Percentiles rank a stretch among this genome's conserved stretches.
Conservation (phyloP, 2,797 vertebrate species). For the Varecia variegata region DNA sequence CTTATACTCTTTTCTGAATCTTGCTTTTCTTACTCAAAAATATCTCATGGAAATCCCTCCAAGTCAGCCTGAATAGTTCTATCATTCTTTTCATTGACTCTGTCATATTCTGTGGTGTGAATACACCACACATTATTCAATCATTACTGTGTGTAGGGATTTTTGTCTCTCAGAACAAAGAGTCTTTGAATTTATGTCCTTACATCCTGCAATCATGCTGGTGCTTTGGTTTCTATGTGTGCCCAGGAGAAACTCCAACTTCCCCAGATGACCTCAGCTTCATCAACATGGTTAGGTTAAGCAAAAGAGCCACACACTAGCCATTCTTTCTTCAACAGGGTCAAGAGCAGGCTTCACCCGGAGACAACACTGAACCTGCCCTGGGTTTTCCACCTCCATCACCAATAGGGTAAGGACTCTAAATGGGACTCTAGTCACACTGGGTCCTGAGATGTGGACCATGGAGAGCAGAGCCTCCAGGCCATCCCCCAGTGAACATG, state of each 20-base stretch:
- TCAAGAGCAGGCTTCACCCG: background rate
- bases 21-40: background rate
- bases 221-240: background rate
- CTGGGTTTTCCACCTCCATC: background rate
- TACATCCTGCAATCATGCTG: background rate
- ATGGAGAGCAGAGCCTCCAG: background rate
- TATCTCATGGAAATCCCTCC: background rate
- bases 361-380: background rate
- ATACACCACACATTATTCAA: background rate
- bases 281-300: background rate
- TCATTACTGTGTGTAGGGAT: background rate
- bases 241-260: background rate
- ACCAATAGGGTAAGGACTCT: background rate
- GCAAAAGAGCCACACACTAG: background rate
- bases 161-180: background rate
- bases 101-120: background rate
- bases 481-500: background rate
- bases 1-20: background rate
- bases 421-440: background rate
- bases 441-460: background rate
- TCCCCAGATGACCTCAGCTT: background rate
- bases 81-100: conserved; percentile 11
- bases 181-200: background rate
- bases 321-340: background rate
- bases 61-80: background rate